Evolutionary conservation across 2,888 invertebrate species (phyloP).

Genomic region (Tenthredo distinguenda): DNA sequence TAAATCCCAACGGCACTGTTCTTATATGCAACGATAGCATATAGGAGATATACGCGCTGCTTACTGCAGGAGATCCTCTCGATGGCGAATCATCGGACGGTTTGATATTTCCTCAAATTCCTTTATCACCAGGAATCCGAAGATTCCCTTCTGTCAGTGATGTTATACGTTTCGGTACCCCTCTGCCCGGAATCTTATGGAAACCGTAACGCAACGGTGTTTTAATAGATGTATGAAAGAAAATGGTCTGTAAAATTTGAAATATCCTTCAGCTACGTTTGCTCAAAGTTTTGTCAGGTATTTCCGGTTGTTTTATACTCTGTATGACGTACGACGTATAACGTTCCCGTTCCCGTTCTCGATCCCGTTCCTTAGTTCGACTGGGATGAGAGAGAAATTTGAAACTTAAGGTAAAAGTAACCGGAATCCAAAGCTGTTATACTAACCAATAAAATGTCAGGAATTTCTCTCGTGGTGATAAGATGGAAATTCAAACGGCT

Average conservation of each 20-base stretch:
- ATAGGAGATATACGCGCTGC: background rate
- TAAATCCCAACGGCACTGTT: conserved; percentile 12
- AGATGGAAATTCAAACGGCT: conserved; percentile 51
- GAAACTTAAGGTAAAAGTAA: conserved; percentile 25
- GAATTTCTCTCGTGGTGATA: conserved; percentile 37
- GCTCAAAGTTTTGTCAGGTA: background rate
- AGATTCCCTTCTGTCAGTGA: background rate
- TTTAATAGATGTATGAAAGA: background rate
- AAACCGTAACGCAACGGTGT: background rate
- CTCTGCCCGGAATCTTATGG: background rate
- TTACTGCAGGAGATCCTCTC: background rate
- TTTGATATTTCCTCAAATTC: conserved; percentile 11
- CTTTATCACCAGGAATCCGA: background rate
- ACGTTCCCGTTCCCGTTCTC: background rate
- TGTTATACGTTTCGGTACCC: background rate
- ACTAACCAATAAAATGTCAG: conserved; percentile 45
- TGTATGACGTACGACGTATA: background rate
- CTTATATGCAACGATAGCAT: background rate
- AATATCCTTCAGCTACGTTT: background rate
- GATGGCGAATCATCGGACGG: background rate
- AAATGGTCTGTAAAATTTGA: background rate
- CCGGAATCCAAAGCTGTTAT: conserved; percentile 16
- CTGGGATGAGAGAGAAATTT: background rate
- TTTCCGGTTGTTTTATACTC: background rate
- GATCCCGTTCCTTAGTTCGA: background rate